Base-by-base conservation (phyloP, 2,113 vertebrate genomes). In the Rhynchopsitta pachyrhyncha region DNA sequence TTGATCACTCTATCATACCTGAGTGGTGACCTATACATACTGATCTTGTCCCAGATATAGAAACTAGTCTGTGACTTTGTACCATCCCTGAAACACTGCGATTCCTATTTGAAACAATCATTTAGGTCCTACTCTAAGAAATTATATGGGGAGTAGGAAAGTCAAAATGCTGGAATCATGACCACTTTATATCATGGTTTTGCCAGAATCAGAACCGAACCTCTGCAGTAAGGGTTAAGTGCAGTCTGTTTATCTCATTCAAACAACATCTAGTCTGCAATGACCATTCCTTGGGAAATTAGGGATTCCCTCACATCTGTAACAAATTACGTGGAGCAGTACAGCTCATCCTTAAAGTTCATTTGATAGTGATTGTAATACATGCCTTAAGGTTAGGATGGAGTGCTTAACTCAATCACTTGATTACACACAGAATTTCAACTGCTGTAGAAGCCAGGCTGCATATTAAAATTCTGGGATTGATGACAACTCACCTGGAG, bases 201-300 rank as follows among this genome's bases (percentile, higher is more conserved):
- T 84, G 29, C 50, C 73, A 76, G 64, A 84, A 81, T 63, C 44
- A 57, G 87, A 86, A 84, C 44, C 2, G 0, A 94, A 79, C 11
- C 41, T 81, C 73, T 82, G 64, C 73, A 19, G 7, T 41, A 93
- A 90, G 92, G 80, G 92, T 96, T 94, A 96, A 94, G 27, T 13
- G 28, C 35, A 86, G 55, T 8, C 69, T 93, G 80, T 96, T 95
- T 92, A 88, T 69, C 73, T 84, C 92, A 94, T 68, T 66, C 93
- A 86, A 67, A 93, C 95, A 95, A 91, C 47, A 95, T 82, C 63
- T 33, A 84, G 76, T 66, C 92, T 87, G 66, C 82, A 95, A 81
- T 93, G 86, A 93, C 66, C 95, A 94, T 96, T 96, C 95, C 95
- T 95, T 94, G 86, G 93, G 96, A 97, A 96, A 97, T 97, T 71